A percentile compares a stretch with the other conserved stretches of the same genome.
Conservation (phyloP, 2,113 vertebrate genomes). For the Melanerpes aurifrons region DNA sequence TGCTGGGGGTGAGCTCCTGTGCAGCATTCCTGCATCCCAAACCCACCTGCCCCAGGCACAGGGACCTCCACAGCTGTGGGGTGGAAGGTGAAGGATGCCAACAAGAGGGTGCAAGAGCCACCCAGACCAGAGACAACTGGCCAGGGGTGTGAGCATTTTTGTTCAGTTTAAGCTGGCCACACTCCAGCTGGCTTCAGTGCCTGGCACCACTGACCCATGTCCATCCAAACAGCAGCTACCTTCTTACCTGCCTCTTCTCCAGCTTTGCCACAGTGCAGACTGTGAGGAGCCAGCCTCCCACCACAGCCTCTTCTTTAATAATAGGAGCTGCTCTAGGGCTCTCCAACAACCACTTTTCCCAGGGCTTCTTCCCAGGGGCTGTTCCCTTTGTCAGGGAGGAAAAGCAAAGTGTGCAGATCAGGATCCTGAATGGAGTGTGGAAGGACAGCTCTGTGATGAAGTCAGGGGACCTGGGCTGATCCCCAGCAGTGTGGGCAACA, state of each 20-base stretch:
- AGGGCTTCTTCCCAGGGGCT: not conserved
- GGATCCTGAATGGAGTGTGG: accelerated
- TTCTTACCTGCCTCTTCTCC: not conserved
- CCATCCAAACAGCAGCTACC: not conserved
- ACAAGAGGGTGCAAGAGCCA: not conserved
- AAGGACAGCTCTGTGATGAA: not conserved
- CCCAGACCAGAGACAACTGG: not conserved
- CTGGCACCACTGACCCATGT: not conserved
- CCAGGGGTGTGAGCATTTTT: not conserved
- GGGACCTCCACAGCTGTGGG: too few relatives aligned
- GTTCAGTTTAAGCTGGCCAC: not conserved
- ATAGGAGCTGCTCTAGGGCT: not conserved
- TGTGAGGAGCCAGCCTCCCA: not conserved
- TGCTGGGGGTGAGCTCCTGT: not conserved
- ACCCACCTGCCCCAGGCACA: not conserved
- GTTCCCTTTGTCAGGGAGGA: not conserved
- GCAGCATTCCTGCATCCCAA: not conserved
- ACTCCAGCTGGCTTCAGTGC: not conserved
- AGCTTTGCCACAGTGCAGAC: not conserved
- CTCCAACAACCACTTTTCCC: not conserved
- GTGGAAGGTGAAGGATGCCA: not conserved
- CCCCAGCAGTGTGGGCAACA: too few relatives aligned
- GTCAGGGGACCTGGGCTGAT: too few relatives aligned
- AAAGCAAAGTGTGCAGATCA: not conserved
- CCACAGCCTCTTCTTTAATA: not conserved